These are phyloP conservation scores for Tetragnatha versicolor DNA, from an alignment of 1,140 invertebrate species.

Conservation along the genomic window DNA sequence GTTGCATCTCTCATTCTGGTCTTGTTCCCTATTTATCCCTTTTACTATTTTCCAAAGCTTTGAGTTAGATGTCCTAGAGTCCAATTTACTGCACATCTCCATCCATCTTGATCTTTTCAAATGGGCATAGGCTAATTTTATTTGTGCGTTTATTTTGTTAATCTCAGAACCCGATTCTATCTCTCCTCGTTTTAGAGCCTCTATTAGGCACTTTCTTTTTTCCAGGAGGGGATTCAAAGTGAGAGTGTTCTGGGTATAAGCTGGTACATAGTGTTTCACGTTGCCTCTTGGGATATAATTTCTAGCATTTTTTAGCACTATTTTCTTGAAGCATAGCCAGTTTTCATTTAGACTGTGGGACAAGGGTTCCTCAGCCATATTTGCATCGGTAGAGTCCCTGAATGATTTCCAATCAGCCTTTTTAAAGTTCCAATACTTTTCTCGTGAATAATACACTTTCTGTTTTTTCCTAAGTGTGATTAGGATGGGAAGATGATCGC, in stretches of 20 bases:
- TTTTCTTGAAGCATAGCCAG: not conserved
- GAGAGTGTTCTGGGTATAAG: not conserved
- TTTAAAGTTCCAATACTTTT: no score
- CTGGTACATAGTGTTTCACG: not conserved
- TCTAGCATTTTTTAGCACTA: not conserved
- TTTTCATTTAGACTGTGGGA: not conserved
- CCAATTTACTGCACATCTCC: not conserved
- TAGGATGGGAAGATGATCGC: no score
- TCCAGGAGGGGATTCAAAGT: not conserved
- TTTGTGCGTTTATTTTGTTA: not conserved
- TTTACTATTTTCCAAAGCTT: not conserved
- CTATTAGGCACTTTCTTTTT: not conserved
- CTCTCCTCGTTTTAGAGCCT: no score
- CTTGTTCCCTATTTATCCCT: not conserved
- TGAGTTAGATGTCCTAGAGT: not conserved
- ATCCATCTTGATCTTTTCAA: not conserved
- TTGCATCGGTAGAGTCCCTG: no score
- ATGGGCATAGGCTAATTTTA: not conserved
- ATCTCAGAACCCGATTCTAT: not conserved
- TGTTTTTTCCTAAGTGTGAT: no score
- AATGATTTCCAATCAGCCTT: no score
- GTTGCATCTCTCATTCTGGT: not conserved
- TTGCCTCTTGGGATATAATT: not conserved
- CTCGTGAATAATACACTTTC: no score
- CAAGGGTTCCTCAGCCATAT: not conserved